These are phyloP conservation scores for Drymonia ruficornis DNA, from an alignment of 2,888 invertebrate species.

Conservation along the genomic window DNA sequence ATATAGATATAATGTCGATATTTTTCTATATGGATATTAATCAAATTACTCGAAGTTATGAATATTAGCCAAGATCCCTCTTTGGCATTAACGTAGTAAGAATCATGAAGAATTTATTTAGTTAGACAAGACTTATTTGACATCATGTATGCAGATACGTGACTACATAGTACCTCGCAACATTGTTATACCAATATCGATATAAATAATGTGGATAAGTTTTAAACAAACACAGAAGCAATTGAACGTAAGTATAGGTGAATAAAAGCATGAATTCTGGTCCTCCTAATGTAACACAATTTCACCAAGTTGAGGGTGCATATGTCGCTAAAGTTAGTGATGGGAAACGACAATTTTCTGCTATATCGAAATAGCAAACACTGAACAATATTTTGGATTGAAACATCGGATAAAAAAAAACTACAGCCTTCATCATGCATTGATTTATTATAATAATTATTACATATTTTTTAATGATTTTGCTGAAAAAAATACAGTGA, in stretches of 20 bases:
- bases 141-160: not conserved
- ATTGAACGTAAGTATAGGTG: constrained; percentile 17
- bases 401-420: no score
- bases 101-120: no score
- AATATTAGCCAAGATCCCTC: no score
- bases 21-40: not conserved
- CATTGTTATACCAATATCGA: constrained; percentile 15
- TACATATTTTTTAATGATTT: no score
- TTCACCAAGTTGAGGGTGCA: constrained; percentile 61
- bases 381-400: not conserved
- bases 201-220: constrained; percentile 35
- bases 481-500: no score
- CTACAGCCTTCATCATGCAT: no score
- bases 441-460: no score
- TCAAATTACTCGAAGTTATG: no score
- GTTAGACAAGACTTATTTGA: not conserved
- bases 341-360: constrained; percentile 15
- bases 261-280: constrained; percentile 52
- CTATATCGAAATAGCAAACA: constrained; percentile 26
- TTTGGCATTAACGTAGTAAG: no score
- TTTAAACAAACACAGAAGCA: constrained; percentile 28
- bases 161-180: no score
- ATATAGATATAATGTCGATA: constrained; percentile 28
- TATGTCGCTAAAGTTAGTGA: constrained; percentile 35
- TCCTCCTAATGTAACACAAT: constrained; percentile 69